Percentiles rank a stretch among this genome's conserved stretches.
Evolutionary conservation across 2,797 vertebrate species (phyloP).

Genomic region (Aselliscus stoliczkanus): DNA sequence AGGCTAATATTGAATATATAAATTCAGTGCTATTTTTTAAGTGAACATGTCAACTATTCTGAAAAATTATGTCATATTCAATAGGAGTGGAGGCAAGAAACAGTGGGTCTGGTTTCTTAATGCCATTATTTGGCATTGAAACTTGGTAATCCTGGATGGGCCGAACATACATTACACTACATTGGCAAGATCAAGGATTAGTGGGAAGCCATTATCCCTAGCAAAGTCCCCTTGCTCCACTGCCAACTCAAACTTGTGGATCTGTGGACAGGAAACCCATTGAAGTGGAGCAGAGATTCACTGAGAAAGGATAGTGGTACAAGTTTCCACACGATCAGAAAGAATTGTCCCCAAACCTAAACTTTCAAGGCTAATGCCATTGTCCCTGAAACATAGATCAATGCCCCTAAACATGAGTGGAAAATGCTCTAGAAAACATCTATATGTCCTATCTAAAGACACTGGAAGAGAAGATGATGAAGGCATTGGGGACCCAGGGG

Average conservation of each 20-base stretch:
- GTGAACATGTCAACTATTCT: not conserved
- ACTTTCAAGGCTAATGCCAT: conserved; percentile 85
- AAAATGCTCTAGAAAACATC: conserved; percentile 87
- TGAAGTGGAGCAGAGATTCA: conserved; percentile 90
- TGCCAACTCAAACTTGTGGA: conserved; percentile 87
- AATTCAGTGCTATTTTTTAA: not conserved
- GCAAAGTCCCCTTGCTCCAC: conserved; percentile 89
- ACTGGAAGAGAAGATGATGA: conserved; percentile 93
- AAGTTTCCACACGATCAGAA: conserved; percentile 88
- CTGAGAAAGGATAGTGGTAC: conserved; percentile 92
- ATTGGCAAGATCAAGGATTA: conserved; percentile 81
- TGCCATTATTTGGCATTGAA: not conserved
- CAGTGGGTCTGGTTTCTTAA: not conserved
- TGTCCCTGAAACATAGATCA: conserved; percentile 90
- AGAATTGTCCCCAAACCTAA: conserved; percentile 90
- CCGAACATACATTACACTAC: conserved; percentile 82
- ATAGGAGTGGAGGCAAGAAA: not conserved
- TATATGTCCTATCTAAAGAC: conserved; percentile 87
- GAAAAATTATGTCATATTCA: not conserved
- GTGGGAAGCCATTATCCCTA: conserved; percentile 84
- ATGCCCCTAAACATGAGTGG: conserved; percentile 88
- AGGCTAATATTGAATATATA: not conserved
- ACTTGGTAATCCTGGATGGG: not conserved
- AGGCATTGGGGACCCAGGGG: conserved; percentile 88
- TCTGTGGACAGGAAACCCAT: conserved; percentile 90